A percentile compares a stretch with the other conserved stretches of the same genome.
These are phyloP conservation scores for Sorex araneus DNA, from an alignment of 2,113 vertebrate genomes.

Conservation along the genomic window DNA sequence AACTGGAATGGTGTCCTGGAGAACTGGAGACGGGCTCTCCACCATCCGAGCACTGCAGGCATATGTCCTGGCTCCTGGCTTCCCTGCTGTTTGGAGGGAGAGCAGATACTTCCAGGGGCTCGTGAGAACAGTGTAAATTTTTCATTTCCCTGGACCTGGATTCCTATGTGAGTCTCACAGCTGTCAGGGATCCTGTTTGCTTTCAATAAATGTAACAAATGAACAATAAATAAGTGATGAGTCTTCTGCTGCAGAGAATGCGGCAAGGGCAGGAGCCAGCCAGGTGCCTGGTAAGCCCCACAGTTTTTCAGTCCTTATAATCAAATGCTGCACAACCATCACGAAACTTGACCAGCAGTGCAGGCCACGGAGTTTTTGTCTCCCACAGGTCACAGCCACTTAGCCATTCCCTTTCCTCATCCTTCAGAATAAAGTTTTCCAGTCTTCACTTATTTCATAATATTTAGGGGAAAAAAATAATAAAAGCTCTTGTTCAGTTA, in stretches of 20 bases:
- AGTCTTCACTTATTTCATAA: slow-evolving; percentile 69
- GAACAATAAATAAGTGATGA: slow-evolving; percentile 75
- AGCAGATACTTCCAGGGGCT: not conserved
- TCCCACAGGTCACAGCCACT: slow-evolving; percentile 27
- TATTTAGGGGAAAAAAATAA: slow-evolving; percentile 70
- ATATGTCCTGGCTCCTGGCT: not conserved
- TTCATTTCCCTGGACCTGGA: slow-evolving; percentile 15
- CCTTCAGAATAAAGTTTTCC: slow-evolving; percentile 64
- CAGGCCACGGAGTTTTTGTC: not conserved
- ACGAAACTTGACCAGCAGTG: not conserved
- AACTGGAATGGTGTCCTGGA: not conserved
- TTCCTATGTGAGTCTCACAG: not conserved
- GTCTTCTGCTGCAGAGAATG: slow-evolving; percentile 32
- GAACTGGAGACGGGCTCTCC: not conserved
- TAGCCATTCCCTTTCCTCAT: slow-evolving; percentile 12
- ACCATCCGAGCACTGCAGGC: not conserved
- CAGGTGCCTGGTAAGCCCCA: slow-evolving; percentile 41
- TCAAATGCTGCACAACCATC: slow-evolving; percentile 29
- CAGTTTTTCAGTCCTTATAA: slow-evolving; percentile 26
- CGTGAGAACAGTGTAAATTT: not conserved
- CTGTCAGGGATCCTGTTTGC: slow-evolving; percentile 63
- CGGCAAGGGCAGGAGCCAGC: slow-evolving; percentile 53
- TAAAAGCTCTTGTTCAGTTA: slow-evolving; percentile 80
- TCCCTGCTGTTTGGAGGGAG: not conserved
- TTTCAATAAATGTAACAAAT: slow-evolving; percentile 75